These are phyloP conservation scores for Drosophila melanosoma DNA, from an alignment of 2,888 invertebrate genomes.

Conservation along the genomic window DNA sequence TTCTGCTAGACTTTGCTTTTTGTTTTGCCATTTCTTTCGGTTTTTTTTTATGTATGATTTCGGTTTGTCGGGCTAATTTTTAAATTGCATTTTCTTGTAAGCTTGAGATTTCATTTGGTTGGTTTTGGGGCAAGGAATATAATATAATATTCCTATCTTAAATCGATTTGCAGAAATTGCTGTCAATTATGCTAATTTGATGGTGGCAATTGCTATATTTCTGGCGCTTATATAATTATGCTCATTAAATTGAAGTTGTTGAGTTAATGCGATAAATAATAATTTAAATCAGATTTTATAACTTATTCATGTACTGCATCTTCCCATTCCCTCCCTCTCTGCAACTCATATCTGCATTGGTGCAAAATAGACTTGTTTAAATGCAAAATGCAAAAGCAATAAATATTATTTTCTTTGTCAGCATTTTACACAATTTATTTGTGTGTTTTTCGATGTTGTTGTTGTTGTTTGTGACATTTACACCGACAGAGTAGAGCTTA, in stretches of 20 bases:
- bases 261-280: slow-evolving; percentile 7
- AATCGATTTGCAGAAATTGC: slow-evolving; percentile 34
- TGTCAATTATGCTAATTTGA: slow-evolving; percentile 59
- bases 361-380: slow-evolving; percentile 62
- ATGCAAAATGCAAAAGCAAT: slow-evolving; percentile 67
- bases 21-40: slow-evolving; percentile 18
- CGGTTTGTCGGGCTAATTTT: slow-evolving; percentile 58
- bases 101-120: slow-evolving; percentile 43
- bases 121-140: slow-evolving; percentile 14
- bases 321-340: background rate
- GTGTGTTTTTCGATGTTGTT: slow-evolving; percentile 31
- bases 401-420: slow-evolving; percentile 70
- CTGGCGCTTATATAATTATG: slow-evolving; percentile 16
- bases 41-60: slow-evolving; percentile 38
- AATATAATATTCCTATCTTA: slow-evolving; percentile 17
- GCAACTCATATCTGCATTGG: background rate
- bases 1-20: slow-evolving; percentile 39
- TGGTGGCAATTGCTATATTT: background rate
- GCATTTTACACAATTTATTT: slow-evolving; percentile 54
- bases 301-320: background rate
- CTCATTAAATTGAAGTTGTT: slow-evolving; percentile 7
- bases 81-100: slow-evolving; percentile 71
- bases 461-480: slow-evolving; percentile 38
- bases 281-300: background rate
- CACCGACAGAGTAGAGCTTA: slow-evolving; percentile 57